These are phyloP conservation scores for Geophilus truncorum DNA, from an alignment of 2,888 invertebrate species.

Conservation along the genomic window DNA sequence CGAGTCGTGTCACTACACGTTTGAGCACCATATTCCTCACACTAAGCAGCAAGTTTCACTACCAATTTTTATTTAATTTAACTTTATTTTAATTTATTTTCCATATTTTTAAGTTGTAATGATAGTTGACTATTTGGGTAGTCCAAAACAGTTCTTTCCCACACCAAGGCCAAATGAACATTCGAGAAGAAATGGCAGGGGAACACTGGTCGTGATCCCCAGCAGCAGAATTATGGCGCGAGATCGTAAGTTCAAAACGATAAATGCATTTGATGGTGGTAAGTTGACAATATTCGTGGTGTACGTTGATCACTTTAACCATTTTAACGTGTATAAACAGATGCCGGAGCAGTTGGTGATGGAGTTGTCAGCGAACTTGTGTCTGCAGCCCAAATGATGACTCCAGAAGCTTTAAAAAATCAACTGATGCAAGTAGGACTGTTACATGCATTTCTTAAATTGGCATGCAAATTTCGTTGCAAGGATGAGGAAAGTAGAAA, in stretches of 20 bases:
- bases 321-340: not conserved
- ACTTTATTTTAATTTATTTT: too few relatives aligned
- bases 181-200: not conserved
- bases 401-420: not conserved
- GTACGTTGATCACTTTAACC: not conserved
- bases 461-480: not conserved
- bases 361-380: not conserved
- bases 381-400: not conserved
- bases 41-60: too few relatives aligned
- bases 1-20: too few relatives aligned
- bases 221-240: not conserved
- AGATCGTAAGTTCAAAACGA: not conserved
- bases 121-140: too few relatives aligned
- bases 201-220: not conserved
- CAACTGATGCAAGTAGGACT: not conserved
- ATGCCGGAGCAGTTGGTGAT: not conserved
- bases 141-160: too few relatives aligned
- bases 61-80: too few relatives aligned
- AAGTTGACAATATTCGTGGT: not conserved
- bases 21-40: too few relatives aligned
- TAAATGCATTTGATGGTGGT: not conserved
- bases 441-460: not conserved
- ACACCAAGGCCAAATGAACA: too few relatives aligned
- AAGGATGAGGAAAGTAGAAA: not conserved
- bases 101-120: too few relatives aligned